Base-by-base conservation (phyloP, 2,888 invertebrate species). In the Acrocera orbiculus region DNA sequence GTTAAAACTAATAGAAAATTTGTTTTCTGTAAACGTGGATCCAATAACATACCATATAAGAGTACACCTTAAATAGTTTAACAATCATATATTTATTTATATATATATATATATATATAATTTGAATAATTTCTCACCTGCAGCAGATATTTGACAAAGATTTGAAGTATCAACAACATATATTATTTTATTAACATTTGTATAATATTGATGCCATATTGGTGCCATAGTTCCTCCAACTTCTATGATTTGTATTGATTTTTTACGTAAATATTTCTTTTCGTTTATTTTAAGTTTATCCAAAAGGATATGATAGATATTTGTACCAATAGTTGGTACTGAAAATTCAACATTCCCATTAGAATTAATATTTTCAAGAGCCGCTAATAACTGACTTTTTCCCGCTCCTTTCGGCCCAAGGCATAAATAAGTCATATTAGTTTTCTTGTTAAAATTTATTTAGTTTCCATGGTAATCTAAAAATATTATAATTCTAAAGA, bases 161-260 rank as follows among this genome's bases (percentile, higher is more conserved):
- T 85, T 83, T 9, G 83, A 81, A 0, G 80, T 75, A 50, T 86
- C 85, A 13, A 85, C 76, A 2, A 83, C 82, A 48, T 76, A 85
- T 40, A 85, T 70, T 2, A 86, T 66, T 56, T 76, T 76, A 38
- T 66, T 64, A 0, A 60, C 54, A 32, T 71, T 70, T 27, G 67
- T 66, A 42, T 76, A 76, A 53, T 83, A 83, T 49, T 75, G 76
- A 15, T 67, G 68, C 85, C 85, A 86, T 32, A 85, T 63, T 4
- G 81, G 76, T 32, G 80, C 79, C 77, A 86, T 80, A 41, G 70
- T 68, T 3, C 85, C 83, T 1, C 86, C 85, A 16, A 85, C 64
- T 59, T 86, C 86, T 32, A 79, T 61, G 11, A 86, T 63, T 6
- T 61, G 56, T 4, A 72, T 51, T 35, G 64, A 62, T 48, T 65